Percentiles rank a stretch among this genome's conserved stretches.
Evolutionary conservation across 2,113 vertebrate species (phyloP).

Genomic region (Octodon degus): DNA sequence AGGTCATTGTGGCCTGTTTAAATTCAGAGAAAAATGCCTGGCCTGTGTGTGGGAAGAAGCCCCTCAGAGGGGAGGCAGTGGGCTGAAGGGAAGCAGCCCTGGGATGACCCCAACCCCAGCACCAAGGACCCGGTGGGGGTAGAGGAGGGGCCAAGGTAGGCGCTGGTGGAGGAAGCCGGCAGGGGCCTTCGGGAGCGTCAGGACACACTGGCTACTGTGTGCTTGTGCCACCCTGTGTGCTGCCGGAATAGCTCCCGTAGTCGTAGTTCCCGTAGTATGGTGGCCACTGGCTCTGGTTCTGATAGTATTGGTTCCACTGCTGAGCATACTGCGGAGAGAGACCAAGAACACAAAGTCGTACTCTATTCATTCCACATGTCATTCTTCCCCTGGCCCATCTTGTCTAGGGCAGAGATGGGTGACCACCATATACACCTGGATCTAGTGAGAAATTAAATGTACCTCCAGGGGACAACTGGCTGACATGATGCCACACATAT

Average conservation of each 20-base stretch:
- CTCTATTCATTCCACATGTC: background rate
- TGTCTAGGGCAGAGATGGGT: background rate
- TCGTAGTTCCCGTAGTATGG: slow-evolving; percentile 94
- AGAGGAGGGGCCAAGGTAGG: slow-evolving; percentile 55
- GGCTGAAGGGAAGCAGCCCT: slow-evolving; percentile 72
- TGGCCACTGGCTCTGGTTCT: slow-evolving; percentile 96
- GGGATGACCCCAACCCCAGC: slow-evolving; percentile 70
- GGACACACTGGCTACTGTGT: slow-evolving; percentile 86
- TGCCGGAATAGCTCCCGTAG: slow-evolving; percentile 88
- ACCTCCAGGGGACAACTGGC: background rate
- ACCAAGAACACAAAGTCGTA: background rate
- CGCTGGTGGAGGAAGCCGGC: slow-evolving; percentile 73
- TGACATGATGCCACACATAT: background rate
- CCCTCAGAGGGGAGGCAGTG: slow-evolving; percentile 56
- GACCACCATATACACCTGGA: background rate
- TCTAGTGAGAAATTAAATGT: background rate
- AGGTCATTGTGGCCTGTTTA: slow-evolving; percentile 73
- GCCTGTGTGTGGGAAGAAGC: slow-evolving; percentile 54
- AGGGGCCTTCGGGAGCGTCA: slow-evolving; percentile 9
- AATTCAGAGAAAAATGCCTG: slow-evolving; percentile 77
- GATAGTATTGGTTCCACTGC: slow-evolving; percentile 97
- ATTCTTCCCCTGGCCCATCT: background rate
- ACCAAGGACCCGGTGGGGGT: slow-evolving; percentile 62
- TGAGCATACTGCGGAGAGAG: slow-evolving; percentile 90
- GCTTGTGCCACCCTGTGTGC: slow-evolving; percentile 88